phyloP scores from a whole-genome alignment of 1,140 invertebrate genomes.

The Colletes latitarsis region DNA sequence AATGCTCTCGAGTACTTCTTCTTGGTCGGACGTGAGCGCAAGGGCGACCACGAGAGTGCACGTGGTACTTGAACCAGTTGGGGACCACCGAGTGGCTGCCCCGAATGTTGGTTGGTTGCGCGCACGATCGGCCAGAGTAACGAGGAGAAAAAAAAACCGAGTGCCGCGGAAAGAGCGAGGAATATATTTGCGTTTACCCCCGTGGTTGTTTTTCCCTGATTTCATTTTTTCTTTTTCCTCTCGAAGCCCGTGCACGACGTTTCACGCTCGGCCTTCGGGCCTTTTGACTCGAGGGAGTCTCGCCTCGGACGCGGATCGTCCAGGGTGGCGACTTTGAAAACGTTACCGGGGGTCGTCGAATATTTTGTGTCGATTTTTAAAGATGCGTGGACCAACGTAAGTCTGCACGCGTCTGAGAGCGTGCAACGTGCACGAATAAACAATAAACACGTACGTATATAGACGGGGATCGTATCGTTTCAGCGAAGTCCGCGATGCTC shows the following conservation, averaged over 20 bases:
- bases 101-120: constrained; percentile 57
- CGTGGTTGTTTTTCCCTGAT: not conserved
- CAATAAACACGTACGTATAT: constrained; percentile 48
- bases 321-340: too few relatives aligned
- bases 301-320: not conserved
- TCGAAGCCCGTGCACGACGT: not conserved
- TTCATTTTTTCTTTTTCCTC: not conserved
- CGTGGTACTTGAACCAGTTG: constrained; percentile 80
- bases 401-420: not conserved
- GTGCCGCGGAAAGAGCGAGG: constrained; percentile 13
- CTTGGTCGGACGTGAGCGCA: constrained; percentile 78
- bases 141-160: constrained; percentile 41
- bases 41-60: constrained; percentile 74
- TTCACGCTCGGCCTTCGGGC: not conserved
- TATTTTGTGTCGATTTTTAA: too few relatives aligned
- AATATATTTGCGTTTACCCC: constrained; percentile 34
- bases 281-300: not conserved
- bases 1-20: constrained; percentile 79
- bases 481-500: constrained; percentile 59
- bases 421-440: constrained; percentile 48
- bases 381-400: too few relatives aligned
- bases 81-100: constrained; percentile 74
- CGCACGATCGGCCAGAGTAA: constrained; percentile 54
- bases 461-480: constrained; percentile 75
- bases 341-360: too few relatives aligned